Base-by-base conservation (phyloP, 1,140 invertebrate genomes). In the Leptinotarsa texana region DNA sequence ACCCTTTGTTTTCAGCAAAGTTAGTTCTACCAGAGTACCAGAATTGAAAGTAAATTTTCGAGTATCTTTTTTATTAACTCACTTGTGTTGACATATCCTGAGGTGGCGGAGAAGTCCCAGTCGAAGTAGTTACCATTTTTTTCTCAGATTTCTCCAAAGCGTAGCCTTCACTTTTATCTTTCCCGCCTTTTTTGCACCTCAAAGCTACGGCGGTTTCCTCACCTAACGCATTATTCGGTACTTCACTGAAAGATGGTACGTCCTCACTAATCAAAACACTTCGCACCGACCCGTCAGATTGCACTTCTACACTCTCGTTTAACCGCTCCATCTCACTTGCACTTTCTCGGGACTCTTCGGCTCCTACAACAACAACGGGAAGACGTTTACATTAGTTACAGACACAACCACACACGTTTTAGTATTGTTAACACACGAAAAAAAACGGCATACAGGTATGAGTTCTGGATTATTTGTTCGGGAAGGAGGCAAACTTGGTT, bases 71-170 rank as follows among this genome's bases (percentile, higher is more conserved):
- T 42, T 42, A 11, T 11, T 42, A 0, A 42, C 81, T 86, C 89
- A 95, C 94, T 89, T 95, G 94, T 33, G 94, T 95, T 33, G 94
- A 93, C 80, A 94, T 94, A 83, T 88, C 93, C 86, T 95, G 94
- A 8, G 94, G 94, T 51, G 93, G 93, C 69, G 94, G 94, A 21
- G 94, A 95, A 22, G 94, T 95, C 74, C 93, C 93, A 57, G 89
- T 93, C 51, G 90, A 90, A 22, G 81, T 80, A 65, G 81, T 81
- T 68, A 75, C 73, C 18, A 74, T 68, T 80, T 80, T 62, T 77
- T 80, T 33, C 75, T 75, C 69, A n/a, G 3, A 15, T 5, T 62
- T 68, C 13, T 62, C 61, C 15, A 47, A 63, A 63, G 51, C 57
- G n/a, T 76, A 62, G 48, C 13, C 51, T 62, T 69, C 70, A 72